Evolutionary conservation across 37 sponge, comb jelly and placozoan species (phyloP).

Genomic region (Chondrosia reniformis): DNA sequence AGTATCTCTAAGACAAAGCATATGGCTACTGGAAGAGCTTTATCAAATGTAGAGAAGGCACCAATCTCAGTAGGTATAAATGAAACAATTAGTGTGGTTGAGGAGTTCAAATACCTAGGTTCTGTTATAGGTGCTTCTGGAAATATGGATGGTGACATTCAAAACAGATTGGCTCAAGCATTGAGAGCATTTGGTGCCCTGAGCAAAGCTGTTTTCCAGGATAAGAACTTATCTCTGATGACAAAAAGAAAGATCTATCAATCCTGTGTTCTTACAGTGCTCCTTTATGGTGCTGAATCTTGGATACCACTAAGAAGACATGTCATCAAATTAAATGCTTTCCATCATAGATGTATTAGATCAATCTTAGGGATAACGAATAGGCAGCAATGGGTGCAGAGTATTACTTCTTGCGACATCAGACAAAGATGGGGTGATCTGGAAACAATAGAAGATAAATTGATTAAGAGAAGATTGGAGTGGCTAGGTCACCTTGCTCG

Average conservation of each 20-base stretch:
- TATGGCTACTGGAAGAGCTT: no score
- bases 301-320: neutral
- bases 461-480: neutral
- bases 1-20: no score
- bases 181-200: neutral
- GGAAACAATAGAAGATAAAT: neutral
- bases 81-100: no score
- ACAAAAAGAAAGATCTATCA: neutral
- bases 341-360: neutral
- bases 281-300: neutral
- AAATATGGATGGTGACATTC: neutral
- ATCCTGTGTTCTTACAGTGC: neutral
- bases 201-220: neutral
- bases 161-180: neutral
- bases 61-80: no score
- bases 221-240: neutral
- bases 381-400: neutral
- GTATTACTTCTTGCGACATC: neutral
- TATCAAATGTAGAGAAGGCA: no score
- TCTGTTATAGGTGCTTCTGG: neutral
- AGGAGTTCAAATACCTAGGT: neutral
- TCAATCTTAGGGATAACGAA: neutral
- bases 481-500: constrained; percentile 12
- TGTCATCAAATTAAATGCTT: neutral
- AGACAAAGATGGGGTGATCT: neutral